Conservation (phyloP, 2,113 vertebrate species). For the Callionymus lyra region DNA sequence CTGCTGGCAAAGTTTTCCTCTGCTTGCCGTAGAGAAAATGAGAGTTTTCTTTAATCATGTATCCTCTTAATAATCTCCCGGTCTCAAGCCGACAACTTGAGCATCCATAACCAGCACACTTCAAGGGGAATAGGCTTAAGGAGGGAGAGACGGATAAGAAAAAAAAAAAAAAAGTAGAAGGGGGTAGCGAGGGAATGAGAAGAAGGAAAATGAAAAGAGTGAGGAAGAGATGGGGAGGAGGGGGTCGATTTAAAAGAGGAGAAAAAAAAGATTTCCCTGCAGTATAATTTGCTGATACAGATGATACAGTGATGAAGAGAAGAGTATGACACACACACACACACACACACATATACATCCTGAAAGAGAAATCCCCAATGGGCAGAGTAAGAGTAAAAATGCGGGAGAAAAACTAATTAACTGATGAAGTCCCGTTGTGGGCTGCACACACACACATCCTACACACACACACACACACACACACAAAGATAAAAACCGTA, state of each 20-base stretch:
- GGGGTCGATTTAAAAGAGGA: constrained; percentile 22
- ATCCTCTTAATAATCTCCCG: constrained; percentile 54
- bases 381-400: constrained; percentile 45
- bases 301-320: constrained; percentile 47
- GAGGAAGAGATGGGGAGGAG: constrained; percentile 1
- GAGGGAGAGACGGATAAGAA: constrained; percentile 22
- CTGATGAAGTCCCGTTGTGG: constrained; percentile 34
- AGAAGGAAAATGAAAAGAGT: constrained; percentile 8
- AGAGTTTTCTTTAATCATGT: constrained; percentile 48
- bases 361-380: constrained; percentile 40
- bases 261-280: constrained; percentile 46
- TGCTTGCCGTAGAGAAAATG: constrained; percentile 22
- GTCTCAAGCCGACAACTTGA: constrained; percentile 48
- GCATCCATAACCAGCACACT: constrained; percentile 55
- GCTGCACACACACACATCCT: not conserved
- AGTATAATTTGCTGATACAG: constrained; percentile 63
- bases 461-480: not conserved
- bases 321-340: not conserved
- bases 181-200: not conserved
- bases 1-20: constrained; percentile 22
- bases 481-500: constrained; percentile 1
- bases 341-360: not conserved
- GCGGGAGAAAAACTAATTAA: constrained; percentile 60
- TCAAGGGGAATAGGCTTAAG: constrained; percentile 48
- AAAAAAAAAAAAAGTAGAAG: constrained; percentile 4